Conservation (phyloP, 2,113 vertebrate genomes). For the Leuciscus idus region DNA sequence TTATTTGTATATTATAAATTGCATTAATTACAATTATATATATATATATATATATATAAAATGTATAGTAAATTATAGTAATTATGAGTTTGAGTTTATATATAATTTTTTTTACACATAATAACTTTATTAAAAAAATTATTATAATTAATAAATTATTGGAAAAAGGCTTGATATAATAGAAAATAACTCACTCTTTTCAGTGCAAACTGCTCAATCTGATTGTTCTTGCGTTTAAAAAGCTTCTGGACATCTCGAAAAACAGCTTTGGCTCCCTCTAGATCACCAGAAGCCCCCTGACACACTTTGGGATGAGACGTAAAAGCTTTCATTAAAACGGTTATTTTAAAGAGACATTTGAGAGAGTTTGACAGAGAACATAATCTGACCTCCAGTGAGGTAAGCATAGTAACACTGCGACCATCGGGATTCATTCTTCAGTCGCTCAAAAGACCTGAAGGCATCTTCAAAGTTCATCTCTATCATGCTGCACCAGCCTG, state of each 20-base stretch:
- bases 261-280: constrained; percentile 84
- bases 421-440: constrained; percentile 97
- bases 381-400: constrained; percentile 87
- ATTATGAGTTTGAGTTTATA: background rate
- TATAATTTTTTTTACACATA: background rate
- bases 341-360: background rate
- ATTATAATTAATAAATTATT: background rate
- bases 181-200: constrained; percentile 82
- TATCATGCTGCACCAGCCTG: constrained; percentile 99
- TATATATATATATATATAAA: background rate
- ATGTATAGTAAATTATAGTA: background rate
- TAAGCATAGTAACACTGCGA: constrained; percentile 99
- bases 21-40: too few species aligned
- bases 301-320: constrained; percentile 77
- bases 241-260: constrained; percentile 97
- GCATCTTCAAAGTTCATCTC: constrained; percentile 97
- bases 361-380: background rate
- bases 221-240: constrained; percentile 98
- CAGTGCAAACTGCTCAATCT: constrained; percentile 97
- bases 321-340: constrained; percentile 6
- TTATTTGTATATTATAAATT: background rate
- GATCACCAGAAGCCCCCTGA: constrained; percentile 91
- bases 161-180: too few species aligned
- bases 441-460: constrained; percentile 88
- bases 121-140: background rate